Evolutionary conservation across 2,797 vertebrate genomes (phyloP).

Genomic region (Chromobotia macracanthus): DNA sequence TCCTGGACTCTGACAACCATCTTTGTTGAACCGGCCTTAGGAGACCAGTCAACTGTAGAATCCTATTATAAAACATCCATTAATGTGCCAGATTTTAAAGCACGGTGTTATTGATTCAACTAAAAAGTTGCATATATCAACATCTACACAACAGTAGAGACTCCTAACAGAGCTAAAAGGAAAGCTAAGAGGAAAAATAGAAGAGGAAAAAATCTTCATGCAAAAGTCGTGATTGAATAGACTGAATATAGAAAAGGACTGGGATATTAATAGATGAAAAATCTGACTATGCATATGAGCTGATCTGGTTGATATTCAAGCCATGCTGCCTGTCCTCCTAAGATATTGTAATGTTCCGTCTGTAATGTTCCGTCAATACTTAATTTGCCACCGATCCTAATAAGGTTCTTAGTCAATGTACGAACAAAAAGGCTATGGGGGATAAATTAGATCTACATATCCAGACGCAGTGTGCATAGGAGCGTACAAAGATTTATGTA

Average conservation of each 20-base stretch:
- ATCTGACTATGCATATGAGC: slow-evolving; percentile 2
- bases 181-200: background rate
- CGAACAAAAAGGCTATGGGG: slow-evolving; percentile 1
- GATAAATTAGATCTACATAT: slow-evolving; percentile 2
- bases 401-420: slow-evolving; percentile 42
- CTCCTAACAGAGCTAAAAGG: background rate
- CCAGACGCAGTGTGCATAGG: background rate
- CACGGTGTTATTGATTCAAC: background rate
- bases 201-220: background rate
- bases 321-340: slow-evolving; percentile 33
- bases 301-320: slow-evolving; percentile 47
- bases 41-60: slow-evolving; percentile 21
- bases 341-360: too few species aligned
- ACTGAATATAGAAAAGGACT: background rate
- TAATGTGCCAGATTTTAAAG: slow-evolving; percentile 13
- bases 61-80: slow-evolving; percentile 34
- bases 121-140: background rate
- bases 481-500: background rate
- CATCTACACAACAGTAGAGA: background rate
- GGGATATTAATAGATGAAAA: background rate
- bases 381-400: slow-evolving; percentile 51
- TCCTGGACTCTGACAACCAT: slow-evolving; percentile 19
- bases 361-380: slow-evolving; percentile 53
- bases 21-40: background rate
- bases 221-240: background rate